phyloP scores from a whole-genome alignment of 2,797 vertebrate genomes.

The Peromyscus melanophrys region DNA sequence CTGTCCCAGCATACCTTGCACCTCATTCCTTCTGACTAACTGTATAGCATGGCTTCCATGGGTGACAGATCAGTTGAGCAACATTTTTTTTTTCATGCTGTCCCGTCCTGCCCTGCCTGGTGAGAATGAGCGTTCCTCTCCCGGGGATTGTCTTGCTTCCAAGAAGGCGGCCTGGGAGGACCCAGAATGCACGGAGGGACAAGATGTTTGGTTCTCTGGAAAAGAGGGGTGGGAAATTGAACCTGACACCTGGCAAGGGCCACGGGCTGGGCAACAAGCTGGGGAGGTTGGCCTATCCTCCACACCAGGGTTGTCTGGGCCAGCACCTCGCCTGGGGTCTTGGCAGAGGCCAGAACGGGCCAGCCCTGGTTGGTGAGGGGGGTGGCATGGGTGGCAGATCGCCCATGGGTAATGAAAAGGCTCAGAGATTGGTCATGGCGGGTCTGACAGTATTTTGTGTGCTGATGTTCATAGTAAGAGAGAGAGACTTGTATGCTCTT shows the following conservation, averaged over 20 bases:
- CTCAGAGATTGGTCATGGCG: background rate
- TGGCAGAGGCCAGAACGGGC: conserved; percentile 76
- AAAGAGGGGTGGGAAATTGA: conserved; percentile 80
- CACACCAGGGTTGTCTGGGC: background rate
- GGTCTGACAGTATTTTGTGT: conserved; percentile 53
- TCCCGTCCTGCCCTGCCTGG: conserved; percentile 11
- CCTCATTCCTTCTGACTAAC: background rate
- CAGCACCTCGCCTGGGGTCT: background rate
- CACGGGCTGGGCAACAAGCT: conserved; percentile 23
- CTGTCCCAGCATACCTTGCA: background rate
- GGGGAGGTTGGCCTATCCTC: conserved; percentile 14
- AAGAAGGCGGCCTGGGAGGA: conserved; percentile 69
- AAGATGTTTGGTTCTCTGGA: conserved; percentile 69
- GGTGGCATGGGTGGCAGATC: conserved; percentile 52
- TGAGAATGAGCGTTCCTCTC: background rate
- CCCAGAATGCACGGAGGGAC: conserved; percentile 59
- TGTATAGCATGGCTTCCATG: background rate
- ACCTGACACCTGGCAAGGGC: conserved; percentile 82
- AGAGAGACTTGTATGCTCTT: background rate
- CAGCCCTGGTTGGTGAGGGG: background rate
- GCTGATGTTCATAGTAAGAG: conserved; percentile 77
- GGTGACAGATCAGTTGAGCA: background rate
- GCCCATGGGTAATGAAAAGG: conserved; percentile 85
- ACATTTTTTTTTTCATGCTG: background rate
- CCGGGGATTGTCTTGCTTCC: conserved; percentile 60